These are phyloP conservation scores for Salticus scenicus DNA, from an alignment of 2,888 invertebrate species.

Conservation along the genomic window DNA sequence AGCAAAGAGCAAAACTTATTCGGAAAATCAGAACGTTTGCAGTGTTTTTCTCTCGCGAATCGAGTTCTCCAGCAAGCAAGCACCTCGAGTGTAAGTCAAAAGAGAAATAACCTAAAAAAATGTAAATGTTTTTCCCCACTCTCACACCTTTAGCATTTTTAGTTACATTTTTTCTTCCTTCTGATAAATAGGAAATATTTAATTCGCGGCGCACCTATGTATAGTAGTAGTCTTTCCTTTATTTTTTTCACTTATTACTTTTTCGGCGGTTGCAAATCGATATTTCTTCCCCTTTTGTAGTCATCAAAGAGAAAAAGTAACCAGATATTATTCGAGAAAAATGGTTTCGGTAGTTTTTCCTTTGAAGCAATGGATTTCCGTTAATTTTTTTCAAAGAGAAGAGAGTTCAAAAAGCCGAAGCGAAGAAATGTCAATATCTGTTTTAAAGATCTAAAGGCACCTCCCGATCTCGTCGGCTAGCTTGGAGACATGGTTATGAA, in stretches of 20 bases:
- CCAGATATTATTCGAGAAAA: conserved; percentile 67
- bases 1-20: conserved; percentile 25
- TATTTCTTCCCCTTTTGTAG: conserved; percentile 46
- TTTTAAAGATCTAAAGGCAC: conserved; percentile 35
- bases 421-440: conserved; percentile 64
- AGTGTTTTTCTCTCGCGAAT: conserved; percentile 32
- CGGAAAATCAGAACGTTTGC: conserved; percentile 56
- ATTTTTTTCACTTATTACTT: conserved; percentile 12
- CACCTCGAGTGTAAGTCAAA: conserved; percentile 4
- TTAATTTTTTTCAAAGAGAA: conserved; percentile 55
- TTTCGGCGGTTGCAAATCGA: conserved; percentile 33
- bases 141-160: conserved; percentile 43
- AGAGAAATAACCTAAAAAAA: conserved; percentile 40
- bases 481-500: conserved; percentile 42
- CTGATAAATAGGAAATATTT: conserved; percentile 69
- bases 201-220: conserved; percentile 60
- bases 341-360: conserved; percentile 62
- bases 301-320: conserved; percentile 64
- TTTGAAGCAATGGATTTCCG: conserved; percentile 67
- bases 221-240: conserved; percentile 14
- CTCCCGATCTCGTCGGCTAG: conserved; percentile 28
- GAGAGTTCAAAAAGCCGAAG: conserved; percentile 54
- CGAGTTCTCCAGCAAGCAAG: conserved; percentile 26
- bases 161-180: conserved; percentile 33
- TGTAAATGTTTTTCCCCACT: conserved; percentile 55